Evolutionary conservation across 2,797 vertebrate species (phyloP), one percentile per base, ranked within the genome.

Genomic region (Gadopsis bispinosus): DNA sequence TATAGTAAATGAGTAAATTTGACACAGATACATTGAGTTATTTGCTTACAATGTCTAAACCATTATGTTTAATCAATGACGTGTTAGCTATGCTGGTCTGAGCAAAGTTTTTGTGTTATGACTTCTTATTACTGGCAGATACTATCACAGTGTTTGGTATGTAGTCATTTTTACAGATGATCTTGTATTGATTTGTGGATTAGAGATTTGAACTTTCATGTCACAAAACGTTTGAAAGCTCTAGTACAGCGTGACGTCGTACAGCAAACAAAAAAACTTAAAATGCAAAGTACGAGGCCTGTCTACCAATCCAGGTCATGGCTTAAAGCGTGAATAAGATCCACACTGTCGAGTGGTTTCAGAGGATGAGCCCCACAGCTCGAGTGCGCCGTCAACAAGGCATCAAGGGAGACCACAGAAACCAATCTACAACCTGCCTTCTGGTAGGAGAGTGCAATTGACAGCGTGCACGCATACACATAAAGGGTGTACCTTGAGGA

Each of bases 121-220:
- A n/a, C 47, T 37, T 66, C 13, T 4, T n/a, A n/a, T 48, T 26
- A 10, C 17, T 62, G 12, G n/a, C 50, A 53, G 51, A 53, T 26
- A 26, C 53, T 37, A 16, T 22, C 19, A 1, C 8, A 29, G 14
- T 50, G 35, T 48, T 31, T 22, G 22, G 2, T 39, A 20, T 35
- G 10, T 31, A 26, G 17, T 26, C 26, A 33, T 4, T 20, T 26
- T 41, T 33, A 7, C 26, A 66, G 16, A 54, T 53, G 4, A 69
- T 68, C 2, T 37, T 16, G 29, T 37, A 59, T 54, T 68, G 43
- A 71, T 59, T 64, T 55, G 31, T 50, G 10, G n/a, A 68, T 29
- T 47, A 37, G 3, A 65, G 31, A 47, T 33, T 2, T 63, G 17
- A 50, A 13, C 64, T 48, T 58, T 14, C 20, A 14, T 50, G 43